Conservation (phyloP, 2,888 invertebrate species). For the Mechanitis mazaeus region DNA sequence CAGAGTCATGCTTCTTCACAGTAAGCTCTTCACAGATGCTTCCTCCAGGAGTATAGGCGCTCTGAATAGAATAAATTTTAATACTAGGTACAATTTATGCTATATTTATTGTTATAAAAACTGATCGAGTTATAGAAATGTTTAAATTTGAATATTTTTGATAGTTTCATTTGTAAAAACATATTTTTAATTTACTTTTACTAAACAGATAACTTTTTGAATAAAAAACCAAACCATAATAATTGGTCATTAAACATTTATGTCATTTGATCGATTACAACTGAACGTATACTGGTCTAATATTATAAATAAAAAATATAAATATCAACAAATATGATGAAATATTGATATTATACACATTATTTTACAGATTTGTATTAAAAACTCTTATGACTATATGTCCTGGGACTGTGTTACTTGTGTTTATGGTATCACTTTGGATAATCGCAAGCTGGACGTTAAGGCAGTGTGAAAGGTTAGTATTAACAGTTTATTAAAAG, state of each 20-base stretch:
- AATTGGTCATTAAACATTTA: too few relatives aligned
- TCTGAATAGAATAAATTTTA: constrained; percentile 98
- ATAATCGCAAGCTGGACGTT: constrained; percentile 99
- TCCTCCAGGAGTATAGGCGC: constrained; percentile 98
- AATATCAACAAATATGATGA: not conserved
- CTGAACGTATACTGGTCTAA: too few relatives aligned
- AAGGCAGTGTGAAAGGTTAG: constrained; percentile 98
- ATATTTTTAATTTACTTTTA: too few relatives aligned
- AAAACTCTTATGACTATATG: constrained; percentile 99
- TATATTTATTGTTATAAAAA: not conserved
- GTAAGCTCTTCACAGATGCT: constrained; percentile 99
- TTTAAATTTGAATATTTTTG: too few relatives aligned
- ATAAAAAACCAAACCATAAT: too few relatives aligned
- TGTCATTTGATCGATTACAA: too few relatives aligned
- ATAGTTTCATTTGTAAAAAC: not conserved
- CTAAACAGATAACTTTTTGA: too few relatives aligned
- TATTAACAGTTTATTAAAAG: constrained; percentile 29
- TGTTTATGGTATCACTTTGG: constrained; percentile 99
- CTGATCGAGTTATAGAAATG: not conserved
- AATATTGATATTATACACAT: not conserved
- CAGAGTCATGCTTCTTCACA: constrained; percentile 99
- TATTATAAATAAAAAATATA: not conserved
- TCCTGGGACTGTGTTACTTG: constrained; percentile 96
- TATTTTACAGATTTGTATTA: constrained; percentile 84
- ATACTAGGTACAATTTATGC: constrained; percentile 87